Conservation (phyloP, 2,113 vertebrate species). For the Camelus bactrianus region DNA sequence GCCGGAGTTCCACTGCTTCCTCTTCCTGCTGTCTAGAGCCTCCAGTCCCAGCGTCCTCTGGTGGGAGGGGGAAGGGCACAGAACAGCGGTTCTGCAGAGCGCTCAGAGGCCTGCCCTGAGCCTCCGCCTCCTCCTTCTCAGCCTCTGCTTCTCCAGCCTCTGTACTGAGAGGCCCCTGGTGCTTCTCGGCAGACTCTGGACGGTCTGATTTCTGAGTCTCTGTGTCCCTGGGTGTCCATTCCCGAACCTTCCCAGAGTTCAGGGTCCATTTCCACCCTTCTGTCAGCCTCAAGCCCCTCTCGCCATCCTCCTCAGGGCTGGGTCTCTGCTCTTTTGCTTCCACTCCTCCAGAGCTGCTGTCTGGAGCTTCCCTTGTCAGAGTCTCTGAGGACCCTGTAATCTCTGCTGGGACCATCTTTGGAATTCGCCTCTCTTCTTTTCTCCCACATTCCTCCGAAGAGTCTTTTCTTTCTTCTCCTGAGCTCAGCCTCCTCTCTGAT, state of each 20-base stretch:
- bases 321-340: conserved; percentile 41
- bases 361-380: not conserved
- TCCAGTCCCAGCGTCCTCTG: conserved; percentile 67
- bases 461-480: conserved; percentile 50
- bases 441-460: conserved; percentile 78
- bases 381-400: not conserved
- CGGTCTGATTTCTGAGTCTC: conserved; percentile 46
- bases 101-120: conserved; percentile 68
- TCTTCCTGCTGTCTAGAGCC: conserved; percentile 76
- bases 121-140: conserved; percentile 32
- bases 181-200: conserved; percentile 6
- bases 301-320: not conserved
- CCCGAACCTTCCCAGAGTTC: conserved; percentile 68
- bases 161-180: not conserved
- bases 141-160: conserved; percentile 52
- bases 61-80: conserved; percentile 60
- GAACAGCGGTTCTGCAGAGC: conserved; percentile 40
- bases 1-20: conserved; percentile 64
- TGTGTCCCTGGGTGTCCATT: conserved; percentile 50
- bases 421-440: conserved; percentile 25
- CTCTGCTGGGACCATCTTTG: not conserved
- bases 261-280: conserved; percentile 79
- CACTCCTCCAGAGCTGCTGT: not conserved
- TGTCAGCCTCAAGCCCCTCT: not conserved
- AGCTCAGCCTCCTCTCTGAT: conserved; percentile 37